Evolutionary conservation across 2,113 vertebrate species (phyloP).

Genomic region (Ciconia maguari): DNA sequence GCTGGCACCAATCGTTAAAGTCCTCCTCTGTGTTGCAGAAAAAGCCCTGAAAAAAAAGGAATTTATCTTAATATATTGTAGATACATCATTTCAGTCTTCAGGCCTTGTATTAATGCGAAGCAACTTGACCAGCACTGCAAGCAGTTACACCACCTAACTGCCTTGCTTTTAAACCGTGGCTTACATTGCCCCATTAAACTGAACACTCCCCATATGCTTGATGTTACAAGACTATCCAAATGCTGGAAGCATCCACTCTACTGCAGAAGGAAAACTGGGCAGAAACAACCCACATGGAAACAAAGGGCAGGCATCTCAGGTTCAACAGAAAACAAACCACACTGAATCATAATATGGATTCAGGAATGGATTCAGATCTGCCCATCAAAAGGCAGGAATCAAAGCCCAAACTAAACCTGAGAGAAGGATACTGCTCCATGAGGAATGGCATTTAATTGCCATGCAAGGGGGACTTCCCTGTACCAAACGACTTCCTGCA

Average conservation of each 20-base stretch:
- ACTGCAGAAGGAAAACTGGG: background rate
- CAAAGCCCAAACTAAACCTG: background rate
- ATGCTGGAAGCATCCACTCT: background rate
- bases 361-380: background rate
- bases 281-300: background rate
- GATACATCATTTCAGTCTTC: background rate
- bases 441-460: background rate
- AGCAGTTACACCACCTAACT: background rate
- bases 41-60: constrained; percentile 82
- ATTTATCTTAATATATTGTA: background rate
- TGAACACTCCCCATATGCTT: background rate
- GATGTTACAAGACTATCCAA: background rate
- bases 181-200: background rate
- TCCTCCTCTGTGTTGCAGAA: constrained; percentile 95
- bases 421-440: background rate
- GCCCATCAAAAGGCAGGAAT: background rate
- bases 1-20: constrained; percentile 93
- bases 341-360: fast-evolving
- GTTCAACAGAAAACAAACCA: background rate
- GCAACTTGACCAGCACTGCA: background rate
- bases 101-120: background rate
- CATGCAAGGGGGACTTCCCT: background rate
- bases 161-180: background rate
- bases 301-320: background rate
- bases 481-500: background rate